Percentiles rank a stretch among this genome's conserved stretches.
phyloP scores from a whole-genome alignment of 2,113 vertebrate species.

The Ammodytes marinus region DNA sequence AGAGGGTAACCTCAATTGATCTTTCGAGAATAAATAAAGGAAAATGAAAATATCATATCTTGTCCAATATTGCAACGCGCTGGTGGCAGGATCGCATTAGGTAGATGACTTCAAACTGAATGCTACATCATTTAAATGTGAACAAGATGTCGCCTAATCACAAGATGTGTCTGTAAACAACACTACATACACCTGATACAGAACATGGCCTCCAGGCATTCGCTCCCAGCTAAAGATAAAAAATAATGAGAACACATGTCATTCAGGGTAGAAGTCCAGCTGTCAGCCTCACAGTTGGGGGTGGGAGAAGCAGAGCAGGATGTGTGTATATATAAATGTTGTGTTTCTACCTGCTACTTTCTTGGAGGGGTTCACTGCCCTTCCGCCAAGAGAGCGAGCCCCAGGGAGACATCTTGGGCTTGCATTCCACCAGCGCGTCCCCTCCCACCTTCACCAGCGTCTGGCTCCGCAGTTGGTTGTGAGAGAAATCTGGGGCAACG shows the following conservation, averaged over 20 bases:
- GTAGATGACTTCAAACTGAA: neutral
- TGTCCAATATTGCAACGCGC: neutral
- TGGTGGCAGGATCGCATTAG: neutral
- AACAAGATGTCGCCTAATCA: conserved; percentile 6
- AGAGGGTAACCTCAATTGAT: too few species aligned
- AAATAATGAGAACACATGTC: neutral
- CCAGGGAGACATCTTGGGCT: conserved; percentile 95
- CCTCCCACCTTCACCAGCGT: conserved; percentile 94
- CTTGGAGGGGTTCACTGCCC: conserved; percentile 88
- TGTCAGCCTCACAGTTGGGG: neutral
- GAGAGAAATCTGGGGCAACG: conserved; percentile 94
- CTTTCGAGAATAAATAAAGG: too few species aligned
- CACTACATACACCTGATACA: neutral
- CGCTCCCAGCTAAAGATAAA: neutral
- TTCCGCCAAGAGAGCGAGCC: conserved; percentile 94
- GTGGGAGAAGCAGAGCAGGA: conserved; percentile 17
- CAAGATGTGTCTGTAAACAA: conserved; percentile 3
- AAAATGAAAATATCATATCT: neutral
- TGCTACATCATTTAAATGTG: neutral
- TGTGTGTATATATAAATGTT: neutral
- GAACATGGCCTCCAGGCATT: neutral
- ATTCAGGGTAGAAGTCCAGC: neutral
- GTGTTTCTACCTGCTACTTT: conserved; percentile 90
- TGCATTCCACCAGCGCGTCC: conserved; percentile 94
- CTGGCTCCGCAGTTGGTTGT: conserved; percentile 89